Conservation (phyloP, 2,888 invertebrate genomes). For the Eumacrocentrus americanus region DNA sequence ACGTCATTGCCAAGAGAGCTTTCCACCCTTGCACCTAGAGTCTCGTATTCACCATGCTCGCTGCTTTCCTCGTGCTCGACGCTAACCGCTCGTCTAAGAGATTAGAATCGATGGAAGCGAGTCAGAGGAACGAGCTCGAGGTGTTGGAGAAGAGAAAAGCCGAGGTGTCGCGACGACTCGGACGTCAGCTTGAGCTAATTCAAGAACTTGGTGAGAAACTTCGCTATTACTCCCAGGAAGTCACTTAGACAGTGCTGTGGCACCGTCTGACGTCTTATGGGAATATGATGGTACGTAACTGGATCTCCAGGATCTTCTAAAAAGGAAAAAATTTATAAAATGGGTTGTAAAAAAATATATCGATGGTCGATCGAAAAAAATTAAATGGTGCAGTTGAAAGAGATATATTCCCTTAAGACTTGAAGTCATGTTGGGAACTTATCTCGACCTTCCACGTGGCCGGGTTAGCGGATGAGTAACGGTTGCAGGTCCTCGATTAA, state of each 20-base stretch:
- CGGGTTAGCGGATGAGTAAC: slow-evolving; percentile 29
- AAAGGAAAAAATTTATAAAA: too few relatives aligned
- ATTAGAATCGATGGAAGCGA: slow-evolving; percentile 31
- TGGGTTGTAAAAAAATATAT: too few relatives aligned
- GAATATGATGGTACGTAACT: not conserved
- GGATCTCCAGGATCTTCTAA: too few relatives aligned
- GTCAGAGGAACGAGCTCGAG: slow-evolving; percentile 29
- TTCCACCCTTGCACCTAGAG: slow-evolving; percentile 26
- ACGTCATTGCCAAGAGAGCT: not conserved
- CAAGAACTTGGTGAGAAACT: slow-evolving; percentile 36
- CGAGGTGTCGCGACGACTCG: slow-evolving; percentile 34
- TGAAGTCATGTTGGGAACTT: slow-evolving; percentile 23
- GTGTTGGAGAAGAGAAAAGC: slow-evolving; percentile 34
- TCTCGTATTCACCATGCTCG: slow-evolving; percentile 39
- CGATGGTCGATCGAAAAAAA: too few relatives aligned
- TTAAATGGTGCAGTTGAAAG: not conserved
- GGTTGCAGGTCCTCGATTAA: slow-evolving; percentile 3
- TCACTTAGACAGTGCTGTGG: not conserved
- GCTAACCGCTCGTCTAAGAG: slow-evolving; percentile 33
- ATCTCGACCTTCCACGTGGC: slow-evolving; percentile 34
- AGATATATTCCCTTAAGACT: not conserved
- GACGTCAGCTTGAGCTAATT: slow-evolving; percentile 37
- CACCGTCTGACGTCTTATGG: not conserved
- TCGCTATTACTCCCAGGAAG: slow-evolving; percentile 32
- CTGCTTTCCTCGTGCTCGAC: slow-evolving; percentile 35